phyloP scores from a whole-genome alignment of 2,888 invertebrate genomes.

The Lamproptera curius region DNA sequence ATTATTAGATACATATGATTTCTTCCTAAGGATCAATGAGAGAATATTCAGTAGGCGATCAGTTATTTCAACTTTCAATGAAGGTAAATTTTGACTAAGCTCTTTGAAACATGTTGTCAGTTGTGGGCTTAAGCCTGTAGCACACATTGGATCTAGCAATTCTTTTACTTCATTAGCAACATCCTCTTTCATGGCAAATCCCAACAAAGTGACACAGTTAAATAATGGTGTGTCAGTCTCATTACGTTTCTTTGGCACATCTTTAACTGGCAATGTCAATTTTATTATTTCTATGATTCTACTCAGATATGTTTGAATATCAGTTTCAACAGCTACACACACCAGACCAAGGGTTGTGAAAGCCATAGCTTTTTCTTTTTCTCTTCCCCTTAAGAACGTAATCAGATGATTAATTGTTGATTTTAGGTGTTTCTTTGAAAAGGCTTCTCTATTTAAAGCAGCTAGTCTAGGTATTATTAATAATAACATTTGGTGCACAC shows the following conservation, averaged over 20 bases:
- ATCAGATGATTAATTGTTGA: constrained; percentile 89
- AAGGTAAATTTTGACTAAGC: constrained; percentile 92
- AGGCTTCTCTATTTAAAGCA: constrained; percentile 91
- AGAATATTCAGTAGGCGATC: constrained; percentile 94
- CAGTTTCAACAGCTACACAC: constrained; percentile 91
- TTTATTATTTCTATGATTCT: constrained; percentile 92
- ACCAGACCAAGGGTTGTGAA: constrained; percentile 95
- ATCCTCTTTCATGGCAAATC: constrained; percentile 90
- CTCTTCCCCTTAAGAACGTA: constrained; percentile 85
- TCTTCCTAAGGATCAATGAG: constrained; percentile 93
- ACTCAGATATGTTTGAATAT: constrained; percentile 87
- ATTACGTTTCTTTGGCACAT: constrained; percentile 86
- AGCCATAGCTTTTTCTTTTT: constrained; percentile 91
- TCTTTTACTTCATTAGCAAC: constrained; percentile 89
- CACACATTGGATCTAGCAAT: constrained; percentile 93
- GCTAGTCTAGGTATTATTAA: constrained; percentile 93
- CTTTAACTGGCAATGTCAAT: constrained; percentile 85
- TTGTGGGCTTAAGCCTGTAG: constrained; percentile 92
- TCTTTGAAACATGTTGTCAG: constrained; percentile 95
- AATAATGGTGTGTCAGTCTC: constrained; percentile 92
- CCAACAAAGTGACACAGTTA: constrained; percentile 95
- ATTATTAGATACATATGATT: constrained; percentile 83
- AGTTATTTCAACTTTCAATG: constrained; percentile 93
- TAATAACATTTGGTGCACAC: constrained; percentile 92
- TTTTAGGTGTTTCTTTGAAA: constrained; percentile 85